Evolutionary conservation across 2,888 invertebrate genomes (phyloP).

Genomic region (Euphydryas editha): DNA sequence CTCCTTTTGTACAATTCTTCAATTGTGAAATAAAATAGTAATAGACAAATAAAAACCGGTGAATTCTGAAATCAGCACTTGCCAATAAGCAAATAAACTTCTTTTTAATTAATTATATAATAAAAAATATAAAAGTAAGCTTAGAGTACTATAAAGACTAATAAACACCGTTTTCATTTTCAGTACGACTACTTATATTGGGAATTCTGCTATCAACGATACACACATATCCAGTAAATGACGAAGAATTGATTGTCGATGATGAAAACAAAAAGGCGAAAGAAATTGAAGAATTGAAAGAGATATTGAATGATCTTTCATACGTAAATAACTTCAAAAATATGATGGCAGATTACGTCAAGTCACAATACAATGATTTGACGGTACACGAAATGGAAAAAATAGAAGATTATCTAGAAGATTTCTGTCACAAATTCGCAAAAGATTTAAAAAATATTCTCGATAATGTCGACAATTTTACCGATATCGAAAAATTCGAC

Average conservation of each 20-base stretch:
- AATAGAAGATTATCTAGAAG: constrained; percentile 47
- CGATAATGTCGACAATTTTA: constrained; percentile 23
- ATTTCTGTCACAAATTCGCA: constrained; percentile 50
- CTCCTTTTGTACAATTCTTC: too few relatives aligned
- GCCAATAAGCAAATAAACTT: too few relatives aligned
- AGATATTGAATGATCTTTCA: constrained; percentile 31
- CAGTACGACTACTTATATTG: constrained; percentile 30
- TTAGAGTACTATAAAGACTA: too few relatives aligned
- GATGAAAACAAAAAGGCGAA: constrained; percentile 9
- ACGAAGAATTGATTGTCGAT: constrained; percentile 21
- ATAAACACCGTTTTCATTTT: constrained; percentile 14
- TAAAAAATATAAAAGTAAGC: too few relatives aligned
- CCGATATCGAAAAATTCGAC: constrained; percentile 32
- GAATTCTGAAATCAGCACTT: too few relatives aligned
- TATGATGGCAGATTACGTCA: constrained; percentile 47
- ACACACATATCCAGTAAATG: constrained; percentile 27
- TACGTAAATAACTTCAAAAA: constrained; percentile 49
- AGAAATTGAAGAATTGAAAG: constrained; percentile 29
- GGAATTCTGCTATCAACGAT: constrained; percentile 20
- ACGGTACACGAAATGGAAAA: constrained; percentile 40
- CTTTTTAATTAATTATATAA: too few relatives aligned
- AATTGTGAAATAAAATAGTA: too few relatives aligned
- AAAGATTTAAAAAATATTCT: constrained; percentile 48
- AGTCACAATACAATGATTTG: constrained; percentile 43
- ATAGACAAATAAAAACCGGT: too few relatives aligned